Percentiles rank a stretch among this genome's conserved stretches.
These are phyloP conservation scores for Urocolius indicus DNA, from an alignment of 2,113 vertebrate species.

Conservation along the genomic window DNA sequence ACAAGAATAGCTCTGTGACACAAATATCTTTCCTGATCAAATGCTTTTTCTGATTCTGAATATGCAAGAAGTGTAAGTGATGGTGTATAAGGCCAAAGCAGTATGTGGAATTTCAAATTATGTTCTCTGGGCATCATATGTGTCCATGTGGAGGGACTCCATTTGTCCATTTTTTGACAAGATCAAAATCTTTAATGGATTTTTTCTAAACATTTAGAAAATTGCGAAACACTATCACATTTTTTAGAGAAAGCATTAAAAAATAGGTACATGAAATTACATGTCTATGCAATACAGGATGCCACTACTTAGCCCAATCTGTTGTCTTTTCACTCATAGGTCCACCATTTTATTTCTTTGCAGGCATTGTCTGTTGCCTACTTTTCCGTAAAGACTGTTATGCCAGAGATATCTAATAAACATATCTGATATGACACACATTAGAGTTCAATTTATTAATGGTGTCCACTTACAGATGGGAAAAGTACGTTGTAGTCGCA, in stretches of 20 bases:
- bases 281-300: background rate
- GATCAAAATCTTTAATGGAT: background rate
- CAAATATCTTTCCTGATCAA: background rate
- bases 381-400: background rate
- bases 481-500: background rate
- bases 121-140: background rate
- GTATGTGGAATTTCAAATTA: background rate
- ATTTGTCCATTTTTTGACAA: background rate
- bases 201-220: background rate
- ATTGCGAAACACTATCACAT: background rate
- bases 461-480: background rate
- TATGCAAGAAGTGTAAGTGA: background rate
- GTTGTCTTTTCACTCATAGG: background rate
- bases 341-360: background rate
- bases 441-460: background rate
- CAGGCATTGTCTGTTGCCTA: background rate
- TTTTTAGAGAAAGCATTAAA: background rate
- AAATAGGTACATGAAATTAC: background rate
- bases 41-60: background rate
- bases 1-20: background rate
- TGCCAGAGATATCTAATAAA: background rate
- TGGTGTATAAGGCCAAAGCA: background rate
- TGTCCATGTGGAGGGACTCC: background rate
- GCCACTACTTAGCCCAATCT: background rate
- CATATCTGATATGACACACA: background rate